Base-by-base conservation (phyloP, 2,888 invertebrate species). In the Phytoseiulus persimilis region DNA sequence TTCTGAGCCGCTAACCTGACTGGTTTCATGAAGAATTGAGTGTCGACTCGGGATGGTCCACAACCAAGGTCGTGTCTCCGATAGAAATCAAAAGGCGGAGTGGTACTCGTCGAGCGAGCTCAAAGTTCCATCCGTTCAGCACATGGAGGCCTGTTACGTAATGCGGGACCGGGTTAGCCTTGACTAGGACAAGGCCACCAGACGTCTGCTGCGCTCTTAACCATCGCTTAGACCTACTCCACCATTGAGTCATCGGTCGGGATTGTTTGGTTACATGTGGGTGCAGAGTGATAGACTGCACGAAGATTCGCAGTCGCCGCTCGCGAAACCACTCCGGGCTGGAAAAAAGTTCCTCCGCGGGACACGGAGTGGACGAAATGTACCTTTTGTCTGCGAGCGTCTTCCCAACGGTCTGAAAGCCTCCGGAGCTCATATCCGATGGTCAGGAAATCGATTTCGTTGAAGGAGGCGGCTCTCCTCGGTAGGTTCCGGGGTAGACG, bases 401-500 rank as follows among this genome's bases (percentile, higher is more conserved):
- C n/a, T 32, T 87, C 87, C 87, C 87, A 87, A 14, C 45, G 87
- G 87, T 87, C 87, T 11, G 87, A 32, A 32, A 87, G 87, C n/a
- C 87, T 33, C 28, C 87, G 87, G 28, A 87, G 87, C 39, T 87
- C 87, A 11, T n/a, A n/a, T 33, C 87, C 87, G 33, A 87, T 87
- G 31, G 32, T 87, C 39, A 87, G 87, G 45, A 39, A 87, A 45
- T 87, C 87, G 5, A 45, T 31, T 87, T 33, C 87, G 33, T 87
- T 87, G 32, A 87, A 32, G 31, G 87, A 87, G 33, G 87, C 87
- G n/a, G 87, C 87, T 33, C 87, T 33, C n/a, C 87, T 33, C 0
- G 87, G 87, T 6, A 87, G 87, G n/a, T 11, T 32, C 6, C 87
- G 32, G 3, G 87, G 39, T 18, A 45, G 33, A 33, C 87, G 87